phyloP scores from a whole-genome alignment of 2,888 invertebrate genomes.

The Eupeodes latifasciatus region DNA sequence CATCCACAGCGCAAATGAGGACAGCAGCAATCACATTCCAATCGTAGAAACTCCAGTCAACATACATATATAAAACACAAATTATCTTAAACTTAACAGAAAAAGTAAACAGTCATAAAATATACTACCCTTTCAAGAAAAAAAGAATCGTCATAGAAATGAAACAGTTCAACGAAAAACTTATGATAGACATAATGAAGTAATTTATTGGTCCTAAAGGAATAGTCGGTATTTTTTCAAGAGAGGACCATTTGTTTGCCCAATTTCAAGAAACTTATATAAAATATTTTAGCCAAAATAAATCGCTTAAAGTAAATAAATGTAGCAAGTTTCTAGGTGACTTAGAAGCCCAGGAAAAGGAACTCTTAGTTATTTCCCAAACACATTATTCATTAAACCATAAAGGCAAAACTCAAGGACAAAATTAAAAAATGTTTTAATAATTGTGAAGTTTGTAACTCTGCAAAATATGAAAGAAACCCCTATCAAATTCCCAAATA shows the following conservation, averaged over 20 bases:
- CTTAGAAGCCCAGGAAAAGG: slow-evolving; percentile 30
- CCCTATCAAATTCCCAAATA: too few species aligned
- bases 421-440: slow-evolving; percentile 49
- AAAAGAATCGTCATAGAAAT: slow-evolving; percentile 47
- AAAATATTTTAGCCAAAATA: slow-evolving; percentile 17
- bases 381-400: not conserved
- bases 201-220: slow-evolving; percentile 34
- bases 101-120: slow-evolving; percentile 12
- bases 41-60: too few species aligned
- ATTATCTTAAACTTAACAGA: not conserved
- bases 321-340: not conserved
- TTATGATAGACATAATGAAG: slow-evolving; percentile 17
- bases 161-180: slow-evolving; percentile 25
- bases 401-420: not conserved
- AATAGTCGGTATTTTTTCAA: not conserved
- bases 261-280: not conserved
- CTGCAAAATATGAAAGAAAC: too few species aligned
- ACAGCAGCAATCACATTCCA: too few species aligned
- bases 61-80: too few species aligned
- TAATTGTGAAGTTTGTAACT: slow-evolving; percentile 49
- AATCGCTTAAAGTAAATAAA: not conserved
- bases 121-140: slow-evolving; percentile 32
- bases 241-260: too few species aligned
- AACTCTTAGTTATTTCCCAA: not conserved
- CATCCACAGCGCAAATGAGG: slow-evolving; percentile 37